phyloP scores from a whole-genome alignment of 2,797 vertebrate species.

The Bovichtus diacanthus region DNA sequence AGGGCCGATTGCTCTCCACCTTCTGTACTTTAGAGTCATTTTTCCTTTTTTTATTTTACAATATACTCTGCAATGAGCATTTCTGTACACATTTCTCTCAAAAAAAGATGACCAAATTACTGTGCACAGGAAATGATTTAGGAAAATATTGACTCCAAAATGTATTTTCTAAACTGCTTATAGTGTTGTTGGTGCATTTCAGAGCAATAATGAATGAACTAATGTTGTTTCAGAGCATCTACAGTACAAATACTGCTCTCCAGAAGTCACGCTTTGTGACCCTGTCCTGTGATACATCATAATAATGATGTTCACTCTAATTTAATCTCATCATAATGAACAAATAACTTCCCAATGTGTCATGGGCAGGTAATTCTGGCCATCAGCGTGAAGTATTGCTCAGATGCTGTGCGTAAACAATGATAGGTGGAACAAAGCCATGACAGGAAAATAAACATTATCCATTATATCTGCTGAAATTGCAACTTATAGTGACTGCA shows the following conservation, averaged over 20 bases:
- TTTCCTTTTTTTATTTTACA: neutral
- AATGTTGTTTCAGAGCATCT: neutral
- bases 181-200: neutral
- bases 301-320: slow-evolving; percentile 19
- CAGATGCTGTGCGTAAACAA: neutral
- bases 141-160: neutral
- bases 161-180: neutral
- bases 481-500: slow-evolving; percentile 7
- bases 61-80: neutral
- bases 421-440: slow-evolving; percentile 7
- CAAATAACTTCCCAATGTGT: slow-evolving; percentile 17
- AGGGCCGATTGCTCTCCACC: slow-evolving; percentile 22
- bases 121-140: neutral
- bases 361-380: neutral
- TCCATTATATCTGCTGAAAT: slow-evolving; percentile 25
- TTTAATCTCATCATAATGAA: slow-evolving; percentile 12
- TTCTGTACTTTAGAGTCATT: neutral
- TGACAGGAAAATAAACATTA: neutral
- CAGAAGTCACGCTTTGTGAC: slow-evolving; percentile 8
- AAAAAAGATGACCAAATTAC: neutral
- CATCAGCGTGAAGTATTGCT: neutral
- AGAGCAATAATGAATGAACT: no score
- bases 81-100: neutral
- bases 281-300: slow-evolving; percentile 17
- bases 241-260: slow-evolving; percentile 1